These are phyloP conservation scores for Fregata magnificens DNA, from an alignment of 2,113 vertebrate genomes.

Conservation along the genomic window DNA sequence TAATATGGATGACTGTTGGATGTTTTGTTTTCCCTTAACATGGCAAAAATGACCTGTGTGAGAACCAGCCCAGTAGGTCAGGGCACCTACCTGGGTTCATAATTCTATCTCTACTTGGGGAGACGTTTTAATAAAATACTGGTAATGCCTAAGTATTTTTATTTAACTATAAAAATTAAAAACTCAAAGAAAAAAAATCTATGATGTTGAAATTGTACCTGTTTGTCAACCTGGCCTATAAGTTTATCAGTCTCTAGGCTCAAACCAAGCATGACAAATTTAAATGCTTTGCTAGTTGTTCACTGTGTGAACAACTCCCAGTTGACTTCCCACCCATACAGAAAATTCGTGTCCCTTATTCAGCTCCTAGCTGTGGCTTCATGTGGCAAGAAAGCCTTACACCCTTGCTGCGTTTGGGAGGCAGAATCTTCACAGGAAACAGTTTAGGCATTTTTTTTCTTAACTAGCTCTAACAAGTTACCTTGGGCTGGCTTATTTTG, in stretches of 20 bases:
- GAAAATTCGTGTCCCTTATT: not conserved
- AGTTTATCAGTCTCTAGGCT: not conserved
- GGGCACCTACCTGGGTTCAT: not conserved
- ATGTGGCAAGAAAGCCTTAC: not conserved
- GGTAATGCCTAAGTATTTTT: not conserved
- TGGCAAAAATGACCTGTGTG: not conserved
- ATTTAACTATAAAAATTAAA: not conserved
- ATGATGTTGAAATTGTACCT: not conserved
- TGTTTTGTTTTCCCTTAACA: not conserved
- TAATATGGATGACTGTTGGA: not conserved
- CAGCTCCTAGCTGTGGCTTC: not conserved
- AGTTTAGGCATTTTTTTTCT: not conserved
- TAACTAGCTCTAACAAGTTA: not conserved
- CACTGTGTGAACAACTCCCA: not conserved
- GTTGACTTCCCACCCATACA: not conserved
- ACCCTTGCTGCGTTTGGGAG: not conserved
- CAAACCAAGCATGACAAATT: not conserved
- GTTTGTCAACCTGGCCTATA: not conserved
- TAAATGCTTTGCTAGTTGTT: not conserved
- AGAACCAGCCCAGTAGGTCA: not conserved
- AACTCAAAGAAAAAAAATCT: not conserved
- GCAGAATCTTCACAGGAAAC: not conserved
- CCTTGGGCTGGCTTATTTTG: not conserved
- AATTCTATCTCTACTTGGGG: not conserved
- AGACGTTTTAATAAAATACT: not conserved